Evolutionary conservation across 2,113 vertebrate species (phyloP).

Genomic region (Callaeas wilsoni): DNA sequence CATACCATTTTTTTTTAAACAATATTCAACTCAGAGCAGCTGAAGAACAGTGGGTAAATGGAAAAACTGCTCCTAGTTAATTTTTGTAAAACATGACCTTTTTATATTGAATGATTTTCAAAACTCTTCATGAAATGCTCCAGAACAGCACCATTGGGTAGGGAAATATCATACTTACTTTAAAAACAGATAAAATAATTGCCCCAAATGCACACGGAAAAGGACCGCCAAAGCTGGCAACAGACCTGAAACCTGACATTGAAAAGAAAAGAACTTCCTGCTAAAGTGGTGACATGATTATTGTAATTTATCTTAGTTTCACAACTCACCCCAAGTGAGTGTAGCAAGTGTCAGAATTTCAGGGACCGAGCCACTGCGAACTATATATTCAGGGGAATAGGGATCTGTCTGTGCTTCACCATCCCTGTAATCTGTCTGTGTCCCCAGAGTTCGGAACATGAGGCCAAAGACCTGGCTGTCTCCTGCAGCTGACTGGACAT

Average conservation of each 20-base stretch:
- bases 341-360: slow-evolving; percentile 86
- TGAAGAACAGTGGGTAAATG: neutral
- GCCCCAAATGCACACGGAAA: neutral
- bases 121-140: neutral
- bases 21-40: neutral
- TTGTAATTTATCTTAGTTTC: neutral
- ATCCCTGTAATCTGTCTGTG: slow-evolving; percentile 94
- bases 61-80: neutral
- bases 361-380: slow-evolving; percentile 74
- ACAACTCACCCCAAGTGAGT: slow-evolving; percentile 85
- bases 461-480: neutral
- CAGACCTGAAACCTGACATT: neutral
- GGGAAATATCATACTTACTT: neutral
- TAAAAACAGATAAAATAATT: neutral
- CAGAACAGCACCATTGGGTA: neutral
- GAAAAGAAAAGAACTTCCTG: neutral
- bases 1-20: neutral
- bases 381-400: slow-evolving; percentile 83
- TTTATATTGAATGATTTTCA: neutral
- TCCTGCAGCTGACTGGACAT: neutral
- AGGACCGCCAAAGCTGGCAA: neutral
- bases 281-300: neutral
- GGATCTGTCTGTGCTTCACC: slow-evolving; percentile 92
- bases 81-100: neutral
- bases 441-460: slow-evolving; percentile 72